Conservation (phyloP, 2,113 vertebrate species). For the Syrmaticus mikado region DNA sequence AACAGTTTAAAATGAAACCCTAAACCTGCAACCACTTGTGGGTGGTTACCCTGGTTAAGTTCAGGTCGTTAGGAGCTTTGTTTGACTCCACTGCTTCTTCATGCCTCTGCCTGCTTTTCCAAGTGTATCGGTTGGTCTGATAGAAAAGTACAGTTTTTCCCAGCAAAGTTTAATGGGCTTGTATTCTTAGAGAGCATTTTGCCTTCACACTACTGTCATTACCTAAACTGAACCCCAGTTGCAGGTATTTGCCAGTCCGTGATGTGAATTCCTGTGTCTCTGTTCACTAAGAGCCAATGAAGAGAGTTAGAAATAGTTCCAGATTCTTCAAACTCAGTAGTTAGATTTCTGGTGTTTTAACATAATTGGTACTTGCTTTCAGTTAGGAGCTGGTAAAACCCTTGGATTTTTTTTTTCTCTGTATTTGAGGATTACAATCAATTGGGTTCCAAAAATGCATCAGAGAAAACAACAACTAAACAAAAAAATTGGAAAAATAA, state of each 20-base stretch:
- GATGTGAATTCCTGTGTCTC: not conserved
- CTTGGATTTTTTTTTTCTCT: conserved; percentile 43
- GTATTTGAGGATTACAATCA: conserved; percentile 38
- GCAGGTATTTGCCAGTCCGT: not conserved
- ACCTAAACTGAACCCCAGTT: not conserved
- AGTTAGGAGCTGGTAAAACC: conserved; percentile 52
- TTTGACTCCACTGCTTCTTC: not conserved
- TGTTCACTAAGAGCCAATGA: conserved; percentile 35
- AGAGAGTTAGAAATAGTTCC: conserved; percentile 50
- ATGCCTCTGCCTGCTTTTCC: not conserved
- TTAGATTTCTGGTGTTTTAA: conserved; percentile 66
- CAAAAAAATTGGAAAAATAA: not conserved
- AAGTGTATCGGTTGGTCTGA: not conserved
- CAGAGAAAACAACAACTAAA: conserved; percentile 9
- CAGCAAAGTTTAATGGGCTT: not conserved
- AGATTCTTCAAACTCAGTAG: conserved; percentile 71
- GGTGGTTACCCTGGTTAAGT: not conserved
- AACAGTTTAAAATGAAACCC: not conserved
- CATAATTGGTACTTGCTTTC: conserved; percentile 59
- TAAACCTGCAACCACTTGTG: not conserved
- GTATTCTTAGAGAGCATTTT: not conserved
- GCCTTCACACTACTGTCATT: not conserved
- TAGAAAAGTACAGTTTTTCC: not conserved
- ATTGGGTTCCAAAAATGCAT: conserved; percentile 21
- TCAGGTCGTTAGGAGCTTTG: not conserved